A percentile compares a stretch with the other conserved stretches of the same genome.
Conservation (phyloP, 2,888 invertebrate species). For the Melinopterus prodromus region DNA sequence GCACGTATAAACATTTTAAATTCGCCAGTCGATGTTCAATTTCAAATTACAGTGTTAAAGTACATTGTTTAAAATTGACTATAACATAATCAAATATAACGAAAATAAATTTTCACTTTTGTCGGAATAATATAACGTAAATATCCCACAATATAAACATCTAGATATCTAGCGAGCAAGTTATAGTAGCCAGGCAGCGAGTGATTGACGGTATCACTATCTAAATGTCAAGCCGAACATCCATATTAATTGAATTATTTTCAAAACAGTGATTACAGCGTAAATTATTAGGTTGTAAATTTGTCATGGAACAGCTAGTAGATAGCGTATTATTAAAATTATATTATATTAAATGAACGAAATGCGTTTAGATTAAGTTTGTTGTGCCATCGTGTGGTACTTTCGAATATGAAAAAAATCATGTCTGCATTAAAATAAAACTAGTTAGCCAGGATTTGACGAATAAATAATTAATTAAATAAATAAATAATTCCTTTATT, state of each 20-base stretch:
- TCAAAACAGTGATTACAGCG: neutral
- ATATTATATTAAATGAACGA: neutral
- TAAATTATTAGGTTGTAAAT: neutral
- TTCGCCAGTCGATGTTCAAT: neutral
- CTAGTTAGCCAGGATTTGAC: too few species aligned
- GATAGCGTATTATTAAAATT: neutral
- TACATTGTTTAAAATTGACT: neutral
- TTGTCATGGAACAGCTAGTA: neutral
- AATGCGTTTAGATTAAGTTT: neutral
- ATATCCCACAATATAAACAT: neutral
- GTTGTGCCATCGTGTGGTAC: too few species aligned
- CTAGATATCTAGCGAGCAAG: neutral
- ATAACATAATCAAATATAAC: neutral
- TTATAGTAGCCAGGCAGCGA: neutral
- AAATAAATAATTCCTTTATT: too few species aligned
- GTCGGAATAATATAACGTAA: neutral
- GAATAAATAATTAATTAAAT: too few species aligned
- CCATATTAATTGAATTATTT: neutral
- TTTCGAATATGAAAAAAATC: too few species aligned
- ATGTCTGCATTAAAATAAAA: too few species aligned
- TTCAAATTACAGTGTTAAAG: neutral
- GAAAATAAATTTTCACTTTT: neutral
- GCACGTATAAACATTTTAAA: neutral
- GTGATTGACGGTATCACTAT: neutral
- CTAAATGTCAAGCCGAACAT: neutral